Base-by-base conservation (phyloP, 2,888 invertebrate genomes). In the Pocota personata region DNA sequence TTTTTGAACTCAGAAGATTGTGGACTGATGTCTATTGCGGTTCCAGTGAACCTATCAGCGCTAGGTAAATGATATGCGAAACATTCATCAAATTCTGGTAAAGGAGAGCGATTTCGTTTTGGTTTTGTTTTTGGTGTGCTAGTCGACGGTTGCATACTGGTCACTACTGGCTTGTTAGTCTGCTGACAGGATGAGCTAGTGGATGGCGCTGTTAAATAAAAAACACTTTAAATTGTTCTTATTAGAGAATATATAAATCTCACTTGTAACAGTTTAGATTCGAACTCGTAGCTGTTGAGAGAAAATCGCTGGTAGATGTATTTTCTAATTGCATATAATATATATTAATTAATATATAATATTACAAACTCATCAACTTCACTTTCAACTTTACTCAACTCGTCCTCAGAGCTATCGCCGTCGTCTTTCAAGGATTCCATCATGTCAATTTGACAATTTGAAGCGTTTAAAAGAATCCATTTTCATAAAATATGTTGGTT, bases 51-150 rank as follows among this genome's bases (percentile, higher is more conserved):
- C 16, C 57, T 16, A 57, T 19, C 14, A 35, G 32, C 57, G 19
- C 35, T 57, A 35, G 57, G 19, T 57, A 35, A 35, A 35, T 57
- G 57, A 57, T 57, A 57, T 57, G 57, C 19, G 35, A 16, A 57
- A 35, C 57, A 35, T 35, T 35, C 32, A 57, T 16, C 57, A 10
- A 57, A 57, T 10, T 57, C 55, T 35, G 57, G 57, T 57, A 57
- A 57, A 35, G 35, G 35, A 57, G 35, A 57, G 19, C 19, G 57
- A 57, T 32, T 57, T 57, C 32, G 16, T n/a, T 55, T 57, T 32
- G 57, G 57, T 35, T 57, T 57, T 57, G 19, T 57, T 57, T 57
- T 57, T 57, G 57, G 57, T 57, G 57, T 35, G 57, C 32, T 57
- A 35, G 35, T 57, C 57, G 21, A 57, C 6, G 32, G 35, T 57